Percentiles rank a stretch among this genome's conserved stretches.
Evolutionary conservation across 2,797 vertebrate species (phyloP).

Genomic region (Oophaga sylvatica): DNA sequence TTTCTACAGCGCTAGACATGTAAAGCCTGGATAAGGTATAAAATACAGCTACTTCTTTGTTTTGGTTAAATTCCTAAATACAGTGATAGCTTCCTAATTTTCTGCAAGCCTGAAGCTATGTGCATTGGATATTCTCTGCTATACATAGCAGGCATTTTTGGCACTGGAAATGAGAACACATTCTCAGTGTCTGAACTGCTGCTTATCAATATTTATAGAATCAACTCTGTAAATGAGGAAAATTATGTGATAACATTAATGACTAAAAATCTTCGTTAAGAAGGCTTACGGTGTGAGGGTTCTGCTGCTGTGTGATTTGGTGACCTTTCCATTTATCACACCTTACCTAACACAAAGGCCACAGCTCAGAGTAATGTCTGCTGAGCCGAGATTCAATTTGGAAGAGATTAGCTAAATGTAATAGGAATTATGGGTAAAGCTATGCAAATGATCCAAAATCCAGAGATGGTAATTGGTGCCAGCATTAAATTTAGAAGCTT

Average conservation of each 20-base stretch:
- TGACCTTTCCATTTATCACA: conserved; percentile 38
- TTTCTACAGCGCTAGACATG: neutral
- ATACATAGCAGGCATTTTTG: neutral
- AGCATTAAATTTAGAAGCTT: conserved; percentile 43
- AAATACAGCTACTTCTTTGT: conserved; percentile 4
- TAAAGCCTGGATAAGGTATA: neutral
- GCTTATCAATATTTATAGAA: conserved; percentile 39
- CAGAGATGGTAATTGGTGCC: conserved; percentile 40
- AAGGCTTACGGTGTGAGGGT: conserved; percentile 40
- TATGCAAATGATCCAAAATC: conserved; percentile 58
- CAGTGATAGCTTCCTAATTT: neutral
- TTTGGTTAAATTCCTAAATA: conserved; percentile 28
- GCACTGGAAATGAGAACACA: neutral
- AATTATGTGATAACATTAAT: conserved; percentile 33
- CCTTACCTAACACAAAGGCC: conserved; percentile 39
- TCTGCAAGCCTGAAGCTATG: conserved; percentile 25
- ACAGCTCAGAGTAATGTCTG: conserved; percentile 39
- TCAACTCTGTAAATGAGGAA: neutral
- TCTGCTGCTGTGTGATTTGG: conserved; percentile 22
- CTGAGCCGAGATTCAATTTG: conserved; percentile 57
- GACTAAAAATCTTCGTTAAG: conserved; percentile 27
- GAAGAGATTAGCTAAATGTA: conserved; percentile 56
- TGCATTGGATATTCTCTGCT: conserved; percentile 2
- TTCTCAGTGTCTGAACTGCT: conserved; percentile 1
- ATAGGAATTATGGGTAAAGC: conserved; percentile 61